A percentile compares a stretch with the other conserved stretches of the same genome.
phyloP scores from a whole-genome alignment of 2,888 invertebrate species.

The Lepidocyrtoides sp. region DNA sequence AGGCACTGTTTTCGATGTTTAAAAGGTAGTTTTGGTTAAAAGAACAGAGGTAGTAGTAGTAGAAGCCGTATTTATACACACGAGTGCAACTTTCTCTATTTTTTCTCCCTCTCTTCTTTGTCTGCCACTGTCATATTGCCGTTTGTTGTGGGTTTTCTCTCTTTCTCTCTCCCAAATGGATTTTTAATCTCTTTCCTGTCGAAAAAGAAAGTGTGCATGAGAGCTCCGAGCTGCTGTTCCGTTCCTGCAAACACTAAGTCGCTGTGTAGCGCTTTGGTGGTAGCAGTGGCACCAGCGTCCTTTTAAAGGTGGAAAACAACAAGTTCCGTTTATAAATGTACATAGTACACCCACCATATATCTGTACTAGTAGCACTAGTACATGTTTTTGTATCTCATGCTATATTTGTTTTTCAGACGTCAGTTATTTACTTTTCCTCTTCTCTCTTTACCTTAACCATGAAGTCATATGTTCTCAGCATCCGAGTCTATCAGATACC shows the following conservation, averaged over 20 bases:
- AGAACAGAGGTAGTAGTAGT: background rate
- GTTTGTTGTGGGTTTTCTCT: constrained; percentile 77
- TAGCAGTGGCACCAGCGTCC: background rate
- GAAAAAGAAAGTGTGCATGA: constrained; percentile 51
- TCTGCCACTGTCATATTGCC: constrained; percentile 77
- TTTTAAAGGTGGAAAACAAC: background rate
- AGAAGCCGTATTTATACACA: constrained; percentile 25
- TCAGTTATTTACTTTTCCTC: constrained; percentile 35
- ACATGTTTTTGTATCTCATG: too few species aligned
- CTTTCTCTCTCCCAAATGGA: constrained; percentile 82
- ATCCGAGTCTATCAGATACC: background rate
- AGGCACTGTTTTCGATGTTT: constrained; percentile 43
- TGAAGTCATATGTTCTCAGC: background rate
- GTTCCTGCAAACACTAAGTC: constrained; percentile 33
- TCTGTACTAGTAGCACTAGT: too few species aligned
- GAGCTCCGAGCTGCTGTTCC: constrained; percentile 47
- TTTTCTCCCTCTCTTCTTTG: constrained; percentile 19
- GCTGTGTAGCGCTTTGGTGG: background rate
- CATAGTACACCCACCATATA: background rate
- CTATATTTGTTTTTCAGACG: constrained; percentile 20
- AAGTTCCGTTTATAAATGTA: background rate
- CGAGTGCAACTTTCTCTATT: constrained; percentile 50
- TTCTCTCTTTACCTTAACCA: background rate
- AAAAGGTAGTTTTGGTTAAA: constrained; percentile 55
- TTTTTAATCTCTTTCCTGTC: constrained; percentile 84